phyloP scores from a whole-genome alignment of 1,140 invertebrate species.

The Drosophila elegans region DNA sequence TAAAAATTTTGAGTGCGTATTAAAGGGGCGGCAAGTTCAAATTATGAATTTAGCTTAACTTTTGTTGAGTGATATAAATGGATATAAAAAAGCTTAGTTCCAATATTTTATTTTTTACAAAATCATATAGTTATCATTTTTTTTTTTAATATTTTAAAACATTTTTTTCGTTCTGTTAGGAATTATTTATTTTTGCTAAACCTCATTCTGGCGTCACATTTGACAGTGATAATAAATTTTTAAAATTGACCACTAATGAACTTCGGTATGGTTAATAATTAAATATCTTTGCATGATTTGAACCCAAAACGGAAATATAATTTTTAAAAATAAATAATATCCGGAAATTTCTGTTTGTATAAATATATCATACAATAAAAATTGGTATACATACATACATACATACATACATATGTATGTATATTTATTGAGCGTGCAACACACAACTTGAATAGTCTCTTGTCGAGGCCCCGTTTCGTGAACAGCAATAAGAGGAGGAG shows the following conservation, averaged over 20 bases:
- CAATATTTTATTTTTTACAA: neutral
- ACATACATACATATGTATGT: conserved; percentile 2
- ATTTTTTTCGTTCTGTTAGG: no score
- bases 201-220: no score
- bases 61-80: neutral
- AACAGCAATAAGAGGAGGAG: conserved; percentile 24
- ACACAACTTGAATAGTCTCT: conserved; percentile 75
- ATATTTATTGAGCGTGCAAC: conserved; percentile 13
- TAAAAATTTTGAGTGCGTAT: neutral
- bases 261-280: no score
- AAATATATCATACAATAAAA: neutral
- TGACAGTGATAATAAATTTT: no score
- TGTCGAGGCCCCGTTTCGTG: conserved; percentile 63
- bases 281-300: no score
- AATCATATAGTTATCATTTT: no score
- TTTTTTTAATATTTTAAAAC: no score
- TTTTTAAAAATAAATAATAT: conserved; percentile 28
- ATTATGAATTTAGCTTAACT: neutral
- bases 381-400: neutral
- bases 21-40: neutral
- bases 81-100: neutral
- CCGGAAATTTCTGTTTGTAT: conserved; percentile 18
- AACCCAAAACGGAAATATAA: conserved; percentile 1
- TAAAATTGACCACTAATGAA: no score
- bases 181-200: no score